These are phyloP conservation scores for Andrena camellia DNA, from an alignment of 2,888 invertebrate species.

Conservation along the genomic window DNA sequence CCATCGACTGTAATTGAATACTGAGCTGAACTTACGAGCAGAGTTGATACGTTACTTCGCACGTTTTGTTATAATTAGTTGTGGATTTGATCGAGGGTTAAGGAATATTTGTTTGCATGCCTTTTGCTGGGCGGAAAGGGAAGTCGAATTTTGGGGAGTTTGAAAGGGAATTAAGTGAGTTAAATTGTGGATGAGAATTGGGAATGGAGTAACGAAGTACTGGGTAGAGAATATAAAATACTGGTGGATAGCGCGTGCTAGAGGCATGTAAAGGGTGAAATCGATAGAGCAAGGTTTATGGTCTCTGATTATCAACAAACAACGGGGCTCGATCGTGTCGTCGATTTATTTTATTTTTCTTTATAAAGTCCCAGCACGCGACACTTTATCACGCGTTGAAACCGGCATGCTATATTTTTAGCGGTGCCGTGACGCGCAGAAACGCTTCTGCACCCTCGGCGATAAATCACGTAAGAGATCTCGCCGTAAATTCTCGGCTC, in stretches of 20 bases:
- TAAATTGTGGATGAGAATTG: no score
- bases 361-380: constrained; percentile 32
- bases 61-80: constrained; percentile 11
- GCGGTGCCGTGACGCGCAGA: constrained; percentile 45
- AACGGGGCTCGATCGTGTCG: constrained; percentile 7
- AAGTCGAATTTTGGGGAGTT: no score
- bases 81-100: not conserved
- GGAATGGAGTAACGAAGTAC: not conserved
- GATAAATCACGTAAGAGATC: constrained; percentile 32
- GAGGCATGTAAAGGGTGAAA: not conserved
- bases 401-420: constrained; percentile 24
- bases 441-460: constrained; percentile 45
- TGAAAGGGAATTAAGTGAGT: no score
- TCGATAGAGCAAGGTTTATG: not conserved
- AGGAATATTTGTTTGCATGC: constrained; percentile 3
- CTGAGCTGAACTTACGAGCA: not conserved
- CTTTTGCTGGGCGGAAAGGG: no score
- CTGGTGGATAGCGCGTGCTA: not conserved
- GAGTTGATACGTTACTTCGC: not conserved
- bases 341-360: constrained; percentile 11
- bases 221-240: not conserved
- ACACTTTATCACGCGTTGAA: constrained; percentile 40
- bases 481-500: constrained; percentile 21
- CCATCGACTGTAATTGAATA: not conserved
- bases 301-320: not conserved